Evolutionary conservation across 2,888 invertebrate genomes (phyloP), one percentile per base, ranked within the genome.

Genomic region (Loripinus fragilis): DNA sequence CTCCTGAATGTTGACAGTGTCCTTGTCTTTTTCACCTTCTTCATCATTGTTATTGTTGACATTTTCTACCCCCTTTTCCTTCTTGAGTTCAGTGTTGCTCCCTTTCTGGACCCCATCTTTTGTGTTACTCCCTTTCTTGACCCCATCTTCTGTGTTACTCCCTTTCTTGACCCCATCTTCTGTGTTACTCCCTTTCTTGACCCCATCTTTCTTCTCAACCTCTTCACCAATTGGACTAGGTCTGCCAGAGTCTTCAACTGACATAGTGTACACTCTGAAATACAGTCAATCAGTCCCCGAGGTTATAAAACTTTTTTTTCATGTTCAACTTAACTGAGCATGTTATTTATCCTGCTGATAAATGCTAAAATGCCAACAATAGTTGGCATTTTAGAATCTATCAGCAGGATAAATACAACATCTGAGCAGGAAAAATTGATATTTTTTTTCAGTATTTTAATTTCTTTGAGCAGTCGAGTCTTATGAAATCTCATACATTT

Each of bases 241-340:
- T 33, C 60, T 60, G 33, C 60, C 60, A 20, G 33, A 5, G 2
- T 60, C n/a, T 60, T 33, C 60, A 3, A 5, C 15, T 33, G 60
- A 60, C 60, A 60, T 60, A 17, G 10, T 60, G 60, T 38, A 38
- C 48, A 48, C 7, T 48, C 48, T 48, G 48, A 48, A n/a, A n/a
- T n/a, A n/a, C n/a, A n/a, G n/a, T n/a, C n/a, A n/a, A n/a, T n/a
- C n/a, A n/a, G n/a, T n/a, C n/a, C n/a, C n/a, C n/a, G n/a, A n/a
- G n/a, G n/a, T n/a, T n/a, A n/a, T n/a, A n/a, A n/a, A n/a, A n/a
- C n/a, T n/a, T n/a, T n/a, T n/a, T n/a, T n/a, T n/a, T n/a, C n/a
- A n/a, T n/a, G n/a, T n/a, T n/a, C n/a, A n/a, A n/a, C n/a, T n/a
- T n/a, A n/a, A n/a, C n/a, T n/a, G n/a, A n/a, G n/a, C n/a, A n/a